A percentile compares a stretch with the other conserved stretches of the same genome.
These are phyloP conservation scores for Panzeria rudis DNA, from an alignment of 2,888 invertebrate genomes.

Conservation along the genomic window DNA sequence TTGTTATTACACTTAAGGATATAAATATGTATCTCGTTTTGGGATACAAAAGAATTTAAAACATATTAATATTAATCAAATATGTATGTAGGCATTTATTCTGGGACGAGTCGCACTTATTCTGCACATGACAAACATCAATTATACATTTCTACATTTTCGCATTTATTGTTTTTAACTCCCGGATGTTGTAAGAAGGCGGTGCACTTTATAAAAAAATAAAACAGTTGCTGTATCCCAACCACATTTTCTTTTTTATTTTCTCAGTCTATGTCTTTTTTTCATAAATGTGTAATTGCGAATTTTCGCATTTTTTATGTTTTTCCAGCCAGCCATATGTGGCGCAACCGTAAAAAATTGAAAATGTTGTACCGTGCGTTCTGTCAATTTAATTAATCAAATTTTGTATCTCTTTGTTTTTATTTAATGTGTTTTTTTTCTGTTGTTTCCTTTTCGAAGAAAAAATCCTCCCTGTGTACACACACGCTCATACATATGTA, in stretches of 20 bases:
- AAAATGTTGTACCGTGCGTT: slow-evolving; percentile 34
- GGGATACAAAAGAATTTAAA: no score
- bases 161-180: not conserved
- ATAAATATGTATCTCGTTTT: no score
- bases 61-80: no score
- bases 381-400: slow-evolving; percentile 62
- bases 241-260: slow-evolving; percentile 37
- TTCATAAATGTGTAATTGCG: slow-evolving; percentile 24
- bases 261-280: not conserved
- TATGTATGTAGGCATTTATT: not conserved
- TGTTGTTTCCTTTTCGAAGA: slow-evolving; percentile 5
- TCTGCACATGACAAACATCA: not conserved
- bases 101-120: not conserved
- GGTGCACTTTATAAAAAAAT: slow-evolving; percentile 1
- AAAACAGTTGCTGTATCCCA: slow-evolving; percentile 30
- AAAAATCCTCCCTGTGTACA: slow-evolving; percentile 46
- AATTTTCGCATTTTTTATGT: slow-evolving; percentile 17
- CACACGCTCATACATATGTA: not conserved
- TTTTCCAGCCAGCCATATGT: slow-evolving; percentile 41
- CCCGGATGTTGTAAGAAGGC: not conserved
- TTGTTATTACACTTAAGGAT: no score
- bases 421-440: slow-evolving; percentile 36
- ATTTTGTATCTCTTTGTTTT: slow-evolving; percentile 59
- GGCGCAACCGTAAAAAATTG: slow-evolving; percentile 51
- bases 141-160: not conserved